phyloP scores from a whole-genome alignment of 2,797 vertebrate genomes.

The Limnodromus scolopaceus region DNA sequence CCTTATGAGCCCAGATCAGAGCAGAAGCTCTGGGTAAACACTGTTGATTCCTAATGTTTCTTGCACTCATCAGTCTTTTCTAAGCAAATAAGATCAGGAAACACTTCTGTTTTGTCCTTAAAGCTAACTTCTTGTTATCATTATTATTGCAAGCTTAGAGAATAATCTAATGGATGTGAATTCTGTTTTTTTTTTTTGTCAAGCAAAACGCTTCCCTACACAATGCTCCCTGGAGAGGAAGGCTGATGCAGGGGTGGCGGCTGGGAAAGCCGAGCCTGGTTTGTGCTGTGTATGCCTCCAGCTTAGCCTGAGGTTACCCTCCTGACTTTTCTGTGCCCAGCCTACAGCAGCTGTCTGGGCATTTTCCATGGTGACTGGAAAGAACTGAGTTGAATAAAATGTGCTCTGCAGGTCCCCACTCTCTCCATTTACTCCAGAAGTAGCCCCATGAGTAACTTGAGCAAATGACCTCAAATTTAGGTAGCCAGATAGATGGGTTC shows the following conservation, averaged over 20 bases:
- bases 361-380: background rate
- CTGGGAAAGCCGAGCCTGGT: background rate
- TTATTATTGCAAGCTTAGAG: conserved; percentile 1
- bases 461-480: background rate
- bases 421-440: background rate
- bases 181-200: background rate
- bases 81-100: background rate
- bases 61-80: background rate
- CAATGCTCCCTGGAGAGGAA: accelerated
- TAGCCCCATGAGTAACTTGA: background rate
- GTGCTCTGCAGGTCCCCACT: background rate
- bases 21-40: background rate
- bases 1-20: background rate
- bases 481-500: background rate
- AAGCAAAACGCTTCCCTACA: background rate
- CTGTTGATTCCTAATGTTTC: background rate
- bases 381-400: background rate
- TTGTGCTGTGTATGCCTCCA: background rate
- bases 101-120: background rate
- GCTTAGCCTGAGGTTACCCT: background rate
- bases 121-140: background rate
- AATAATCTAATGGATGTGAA: background rate
- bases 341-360: background rate
- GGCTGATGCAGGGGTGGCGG: background rate
- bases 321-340: background rate